Evolutionary conservation across 2,113 vertebrate species (phyloP).

Genomic region (Etia nguti): DNA sequence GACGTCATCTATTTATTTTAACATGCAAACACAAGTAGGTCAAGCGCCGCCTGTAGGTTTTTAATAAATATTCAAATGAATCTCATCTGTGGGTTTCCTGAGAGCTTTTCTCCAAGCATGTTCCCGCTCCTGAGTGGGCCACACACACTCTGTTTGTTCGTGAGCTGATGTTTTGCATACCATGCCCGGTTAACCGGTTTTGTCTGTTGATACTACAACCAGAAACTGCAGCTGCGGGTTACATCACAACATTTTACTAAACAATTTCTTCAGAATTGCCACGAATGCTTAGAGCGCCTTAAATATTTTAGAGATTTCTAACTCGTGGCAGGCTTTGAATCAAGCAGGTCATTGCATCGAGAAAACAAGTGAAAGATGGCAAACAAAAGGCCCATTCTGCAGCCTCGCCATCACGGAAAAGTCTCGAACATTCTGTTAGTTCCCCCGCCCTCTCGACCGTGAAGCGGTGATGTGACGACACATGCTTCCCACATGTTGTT

Average conservation of each 20-base stretch:
- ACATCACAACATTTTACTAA: not conserved
- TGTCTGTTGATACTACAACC: not conserved
- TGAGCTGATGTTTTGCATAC: not conserved
- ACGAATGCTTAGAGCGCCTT: not conserved
- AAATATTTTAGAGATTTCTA: not conserved
- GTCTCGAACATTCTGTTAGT: not conserved
- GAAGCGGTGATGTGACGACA: not conserved
- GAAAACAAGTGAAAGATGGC: not conserved
- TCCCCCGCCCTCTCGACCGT: rapidly evolving
- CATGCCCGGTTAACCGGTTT: not conserved
- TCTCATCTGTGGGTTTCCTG: not conserved
- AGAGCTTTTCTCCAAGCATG: not conserved
- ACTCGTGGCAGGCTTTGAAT: not conserved
- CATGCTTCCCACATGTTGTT: not conserved
- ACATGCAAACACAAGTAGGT: not conserved
- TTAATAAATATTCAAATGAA: not conserved
- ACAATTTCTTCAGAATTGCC: not conserved
- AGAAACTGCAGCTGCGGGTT: not conserved
- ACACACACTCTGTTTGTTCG: not conserved
- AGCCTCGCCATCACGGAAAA: not conserved
- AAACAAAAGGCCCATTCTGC: not conserved
- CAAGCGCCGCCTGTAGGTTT: not conserved
- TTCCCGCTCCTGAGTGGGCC: not conserved
- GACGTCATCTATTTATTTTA: not conserved
- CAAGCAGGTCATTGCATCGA: rapidly evolving